phyloP scores from a whole-genome alignment of 2,888 invertebrate species.

The Ceratothoa steindachneri region DNA sequence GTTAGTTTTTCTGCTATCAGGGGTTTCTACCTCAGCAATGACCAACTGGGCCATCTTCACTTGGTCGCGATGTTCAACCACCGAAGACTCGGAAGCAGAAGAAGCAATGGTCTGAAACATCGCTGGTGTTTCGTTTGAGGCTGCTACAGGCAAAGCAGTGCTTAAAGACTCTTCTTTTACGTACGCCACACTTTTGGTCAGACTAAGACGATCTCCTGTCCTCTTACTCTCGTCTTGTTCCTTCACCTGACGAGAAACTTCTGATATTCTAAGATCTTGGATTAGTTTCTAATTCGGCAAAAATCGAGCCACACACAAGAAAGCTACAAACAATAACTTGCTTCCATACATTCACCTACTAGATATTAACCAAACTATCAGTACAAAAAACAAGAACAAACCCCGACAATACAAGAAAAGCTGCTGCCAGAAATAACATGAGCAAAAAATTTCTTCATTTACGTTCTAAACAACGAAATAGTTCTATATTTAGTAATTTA shows the following conservation, averaged over 20 bases:
- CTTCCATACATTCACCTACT: not conserved
- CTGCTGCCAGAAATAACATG: conserved; percentile 10
- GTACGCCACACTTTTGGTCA: not conserved
- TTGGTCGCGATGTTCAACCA: not conserved
- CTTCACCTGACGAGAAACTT: conserved; percentile 9
- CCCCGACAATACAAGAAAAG: not conserved
- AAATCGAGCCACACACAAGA: not conserved
- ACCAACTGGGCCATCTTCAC: not conserved
- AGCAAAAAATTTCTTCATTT: not conserved
- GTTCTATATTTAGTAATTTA: too few species aligned
- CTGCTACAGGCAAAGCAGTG: not conserved
- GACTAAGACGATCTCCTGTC: not conserved
- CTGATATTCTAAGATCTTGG: not conserved
- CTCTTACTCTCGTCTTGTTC: not conserved
- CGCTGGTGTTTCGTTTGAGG: not conserved
- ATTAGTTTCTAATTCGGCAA: conserved; percentile 18
- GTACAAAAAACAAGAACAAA: not conserved
- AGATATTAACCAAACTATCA: not conserved
- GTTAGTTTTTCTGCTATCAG: not conserved
- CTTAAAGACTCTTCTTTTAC: conserved; percentile 6
- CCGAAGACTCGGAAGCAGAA: not conserved
- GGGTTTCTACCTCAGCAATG: too few species aligned
- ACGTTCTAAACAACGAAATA: too few species aligned
- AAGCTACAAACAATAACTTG: not conserved
- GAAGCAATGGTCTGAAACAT: not conserved